A percentile compares a stretch with the other conserved stretches of the same genome.
These are phyloP conservation scores for Scaptomyza tumidula DNA, from an alignment of 2,888 invertebrate genomes.

Conservation along the genomic window DNA sequence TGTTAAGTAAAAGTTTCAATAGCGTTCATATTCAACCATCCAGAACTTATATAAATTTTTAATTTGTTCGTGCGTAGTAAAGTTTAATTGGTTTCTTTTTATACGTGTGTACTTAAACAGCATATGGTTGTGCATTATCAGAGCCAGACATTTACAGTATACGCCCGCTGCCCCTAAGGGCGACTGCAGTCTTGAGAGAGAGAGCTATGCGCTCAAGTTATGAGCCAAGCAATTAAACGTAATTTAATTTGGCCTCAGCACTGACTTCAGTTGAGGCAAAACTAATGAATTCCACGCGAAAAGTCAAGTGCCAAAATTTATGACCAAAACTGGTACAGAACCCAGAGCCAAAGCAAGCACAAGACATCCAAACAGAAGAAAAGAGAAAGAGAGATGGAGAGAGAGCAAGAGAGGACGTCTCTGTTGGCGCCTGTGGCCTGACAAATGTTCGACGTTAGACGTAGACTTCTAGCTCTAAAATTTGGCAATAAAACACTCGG, in stretches of 20 bases:
- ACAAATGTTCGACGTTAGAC: conserved; percentile 79
- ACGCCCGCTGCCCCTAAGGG: conserved; percentile 25
- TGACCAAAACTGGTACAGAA: conserved; percentile 46
- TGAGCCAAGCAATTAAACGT: conserved; percentile 74
- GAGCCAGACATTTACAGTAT: conserved; percentile 40
- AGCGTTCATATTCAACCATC: background rate
- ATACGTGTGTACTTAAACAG: background rate
- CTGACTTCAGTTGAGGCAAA: conserved; percentile 51
- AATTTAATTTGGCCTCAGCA: conserved; percentile 72
- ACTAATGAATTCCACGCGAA: conserved; percentile 79
- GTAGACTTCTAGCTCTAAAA: conserved; percentile 71
- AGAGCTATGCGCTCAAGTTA: conserved; percentile 51
- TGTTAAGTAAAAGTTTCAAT: background rate
- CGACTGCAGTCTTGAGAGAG: conserved; percentile 8
- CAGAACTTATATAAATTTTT: background rate
- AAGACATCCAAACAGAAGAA: background rate
- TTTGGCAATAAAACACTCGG: conserved; percentile 79
- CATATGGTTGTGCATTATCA: conserved; percentile 43
- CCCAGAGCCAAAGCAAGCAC: background rate
- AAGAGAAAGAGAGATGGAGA: background rate
- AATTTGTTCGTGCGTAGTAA: background rate
- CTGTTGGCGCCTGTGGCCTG: conserved; percentile 54
- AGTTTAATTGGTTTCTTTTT: background rate
- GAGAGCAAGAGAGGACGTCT: conserved; percentile 2
- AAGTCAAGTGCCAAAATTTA: conserved; percentile 75